Percentiles rank a stretch among this genome's conserved stretches.
These are phyloP conservation scores for Marmota monax DNA, from an alignment of 2,113 vertebrate species.

Conservation along the genomic window DNA sequence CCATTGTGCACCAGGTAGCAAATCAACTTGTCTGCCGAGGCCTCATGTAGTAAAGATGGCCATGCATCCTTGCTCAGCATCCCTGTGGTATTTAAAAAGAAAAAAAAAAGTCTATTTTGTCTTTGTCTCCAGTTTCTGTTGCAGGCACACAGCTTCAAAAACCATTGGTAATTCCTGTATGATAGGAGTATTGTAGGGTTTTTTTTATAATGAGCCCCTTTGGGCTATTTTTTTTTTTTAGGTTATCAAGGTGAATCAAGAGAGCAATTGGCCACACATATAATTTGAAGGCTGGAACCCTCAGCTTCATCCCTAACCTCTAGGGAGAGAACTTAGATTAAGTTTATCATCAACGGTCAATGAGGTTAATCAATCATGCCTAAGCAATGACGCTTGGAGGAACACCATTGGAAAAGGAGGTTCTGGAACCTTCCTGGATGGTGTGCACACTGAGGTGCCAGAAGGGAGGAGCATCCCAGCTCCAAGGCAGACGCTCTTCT, in stretches of 20 bases:
- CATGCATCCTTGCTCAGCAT: background rate
- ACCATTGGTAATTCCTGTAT: background rate
- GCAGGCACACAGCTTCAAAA: slow-evolving; percentile 43
- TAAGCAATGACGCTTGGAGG: background rate
- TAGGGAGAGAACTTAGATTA: background rate
- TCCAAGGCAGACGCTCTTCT: background rate
- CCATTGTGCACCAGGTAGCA: background rate
- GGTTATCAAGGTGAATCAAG: background rate
- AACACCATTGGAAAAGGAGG: background rate
- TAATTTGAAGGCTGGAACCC: background rate
- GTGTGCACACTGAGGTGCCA: background rate
- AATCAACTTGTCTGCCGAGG: background rate
- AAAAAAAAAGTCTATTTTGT: background rate
- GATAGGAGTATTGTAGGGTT: background rate
- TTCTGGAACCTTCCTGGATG: background rate
- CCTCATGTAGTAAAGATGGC: background rate
- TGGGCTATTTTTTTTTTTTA: background rate
- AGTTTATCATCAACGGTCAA: background rate
- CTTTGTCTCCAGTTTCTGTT: background rate
- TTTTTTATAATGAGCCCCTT: background rate
- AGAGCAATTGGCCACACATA: background rate
- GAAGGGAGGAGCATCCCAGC: accelerated
- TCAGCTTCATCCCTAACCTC: background rate
- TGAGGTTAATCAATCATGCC: background rate
- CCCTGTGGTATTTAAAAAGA: background rate